A percentile compares a stretch with the other conserved stretches of the same genome.
Conservation (phyloP, 2,888 invertebrate genomes). For the Callyntrura guangdongensis region DNA sequence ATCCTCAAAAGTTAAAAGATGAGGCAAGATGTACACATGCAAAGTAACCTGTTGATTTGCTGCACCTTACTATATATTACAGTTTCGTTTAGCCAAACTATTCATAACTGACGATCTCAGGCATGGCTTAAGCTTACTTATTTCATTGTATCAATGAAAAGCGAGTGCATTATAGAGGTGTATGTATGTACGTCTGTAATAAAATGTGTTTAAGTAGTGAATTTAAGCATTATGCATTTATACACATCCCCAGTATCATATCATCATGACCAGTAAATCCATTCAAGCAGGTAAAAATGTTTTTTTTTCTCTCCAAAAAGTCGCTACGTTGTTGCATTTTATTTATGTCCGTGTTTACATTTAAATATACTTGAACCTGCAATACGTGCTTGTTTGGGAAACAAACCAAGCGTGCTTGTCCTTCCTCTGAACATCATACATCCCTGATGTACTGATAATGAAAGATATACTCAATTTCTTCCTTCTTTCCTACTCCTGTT, state of each 20-base stretch:
- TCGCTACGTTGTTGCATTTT: conserved; percentile 20
- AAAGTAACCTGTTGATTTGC: conserved; percentile 25
- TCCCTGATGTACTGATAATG: not conserved
- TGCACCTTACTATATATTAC: conserved; percentile 41
- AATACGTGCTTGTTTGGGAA: conserved; percentile 23
- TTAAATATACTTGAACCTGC: not conserved
- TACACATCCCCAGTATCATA: not conserved
- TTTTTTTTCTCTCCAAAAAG: conserved; percentile 6
- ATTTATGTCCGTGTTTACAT: conserved; percentile 12
- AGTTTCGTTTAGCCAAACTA: not conserved
- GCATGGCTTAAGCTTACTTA: no score
- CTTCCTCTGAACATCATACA: conserved; percentile 40
- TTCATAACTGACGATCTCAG: no score
- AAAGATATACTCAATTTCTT: conserved; percentile 57
- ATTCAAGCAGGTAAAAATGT: conserved; percentile 51
- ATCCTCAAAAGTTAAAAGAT: conserved; percentile 44
- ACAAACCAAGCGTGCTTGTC: conserved; percentile 36
- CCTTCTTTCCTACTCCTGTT: conserved; percentile 49
- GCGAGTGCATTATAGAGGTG: not conserved
- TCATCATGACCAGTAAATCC: conserved; percentile 33
- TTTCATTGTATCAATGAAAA: no score
- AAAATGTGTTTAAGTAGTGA: not conserved
- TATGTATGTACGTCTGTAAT: not conserved
- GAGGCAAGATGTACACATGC: not conserved
- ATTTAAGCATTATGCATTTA: not conserved